A percentile compares a stretch with the other conserved stretches of the same genome.
Conservation (phyloP, 2,113 vertebrate species). For the Hymenochirus boettgeri region DNA sequence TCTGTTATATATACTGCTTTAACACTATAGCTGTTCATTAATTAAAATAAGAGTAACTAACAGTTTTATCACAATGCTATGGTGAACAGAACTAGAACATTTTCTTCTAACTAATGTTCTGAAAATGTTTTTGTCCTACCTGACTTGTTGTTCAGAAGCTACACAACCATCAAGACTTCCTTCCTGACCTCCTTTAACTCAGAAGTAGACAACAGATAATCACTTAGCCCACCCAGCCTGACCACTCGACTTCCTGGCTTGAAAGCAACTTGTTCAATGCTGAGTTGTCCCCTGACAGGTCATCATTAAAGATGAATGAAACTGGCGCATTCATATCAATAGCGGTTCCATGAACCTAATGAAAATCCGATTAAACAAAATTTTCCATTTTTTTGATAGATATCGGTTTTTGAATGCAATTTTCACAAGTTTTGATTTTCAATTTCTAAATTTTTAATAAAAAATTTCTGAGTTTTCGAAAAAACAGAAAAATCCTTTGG, state of each 20-base stretch:
- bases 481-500: too few relatives aligned
- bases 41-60: conserved; percentile 34
- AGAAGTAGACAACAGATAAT: conserved; percentile 18
- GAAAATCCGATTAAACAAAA: too few relatives aligned
- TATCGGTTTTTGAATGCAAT: too few relatives aligned
- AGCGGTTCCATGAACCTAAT: too few relatives aligned
- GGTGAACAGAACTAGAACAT: conserved; percentile 5
- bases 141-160: conserved; percentile 12
- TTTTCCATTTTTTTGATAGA: too few relatives aligned
- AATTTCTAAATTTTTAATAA: too few relatives aligned
- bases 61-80: conserved; percentile 15
- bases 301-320: too few relatives aligned
- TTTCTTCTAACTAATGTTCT: background rate
- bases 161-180: conserved; percentile 8
- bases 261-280: background rate
- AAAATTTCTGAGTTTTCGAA: too few relatives aligned
- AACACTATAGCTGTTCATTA: conserved; percentile 7
- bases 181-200: conserved; percentile 22
- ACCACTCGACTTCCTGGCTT: conserved; percentile 23
- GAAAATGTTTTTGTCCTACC: conserved; percentile 16
- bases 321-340: too few relatives aligned
- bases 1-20: conserved; percentile 29
- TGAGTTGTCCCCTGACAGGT: background rate
- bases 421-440: too few relatives aligned
- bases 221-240: conserved; percentile 29